A percentile compares a stretch with the other conserved stretches of the same genome.
phyloP scores from a whole-genome alignment of 1,140 invertebrate species.

The Caerostris darwini region DNA sequence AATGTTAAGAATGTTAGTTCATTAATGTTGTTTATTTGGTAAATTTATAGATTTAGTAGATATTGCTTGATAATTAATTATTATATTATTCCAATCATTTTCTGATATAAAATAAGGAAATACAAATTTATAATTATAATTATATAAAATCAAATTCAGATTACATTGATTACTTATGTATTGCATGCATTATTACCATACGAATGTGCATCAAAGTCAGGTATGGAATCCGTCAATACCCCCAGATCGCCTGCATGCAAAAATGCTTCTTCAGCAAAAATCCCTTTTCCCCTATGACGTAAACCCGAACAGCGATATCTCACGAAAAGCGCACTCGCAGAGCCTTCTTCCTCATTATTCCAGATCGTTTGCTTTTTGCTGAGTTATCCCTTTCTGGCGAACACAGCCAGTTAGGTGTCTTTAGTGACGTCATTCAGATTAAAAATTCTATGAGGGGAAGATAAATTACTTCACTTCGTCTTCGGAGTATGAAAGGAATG shows the following conservation, averaged over 20 bases:
- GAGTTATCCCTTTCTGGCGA: conserved; percentile 26
- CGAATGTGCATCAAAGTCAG: background rate
- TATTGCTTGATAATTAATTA: no score
- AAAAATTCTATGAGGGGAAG: conserved; percentile 24
- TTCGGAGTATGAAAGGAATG: background rate
- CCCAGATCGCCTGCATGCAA: background rate
- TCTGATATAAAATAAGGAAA: no score
- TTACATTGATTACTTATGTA: background rate
- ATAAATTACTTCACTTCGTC: conserved; percentile 32
- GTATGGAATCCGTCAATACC: background rate
- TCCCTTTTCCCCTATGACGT: background rate
- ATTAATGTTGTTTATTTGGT: no score
- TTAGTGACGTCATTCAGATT: conserved; percentile 60
- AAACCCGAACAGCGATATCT: conserved; percentile 10
- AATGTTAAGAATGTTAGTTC: no score
- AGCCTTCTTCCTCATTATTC: conserved; percentile 52
- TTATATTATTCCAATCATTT: no score
- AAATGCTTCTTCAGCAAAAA: conserved; percentile 20
- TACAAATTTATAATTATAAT: no score
- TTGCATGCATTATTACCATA: background rate
- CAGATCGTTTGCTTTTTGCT: conserved; percentile 49
- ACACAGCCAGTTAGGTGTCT: conserved; percentile 23
- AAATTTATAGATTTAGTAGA: no score
- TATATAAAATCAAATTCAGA: no score
- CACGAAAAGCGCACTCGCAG: background rate